Evolutionary conservation across 2,888 invertebrate species (phyloP).

Genomic region (Drosophila mulleri): DNA sequence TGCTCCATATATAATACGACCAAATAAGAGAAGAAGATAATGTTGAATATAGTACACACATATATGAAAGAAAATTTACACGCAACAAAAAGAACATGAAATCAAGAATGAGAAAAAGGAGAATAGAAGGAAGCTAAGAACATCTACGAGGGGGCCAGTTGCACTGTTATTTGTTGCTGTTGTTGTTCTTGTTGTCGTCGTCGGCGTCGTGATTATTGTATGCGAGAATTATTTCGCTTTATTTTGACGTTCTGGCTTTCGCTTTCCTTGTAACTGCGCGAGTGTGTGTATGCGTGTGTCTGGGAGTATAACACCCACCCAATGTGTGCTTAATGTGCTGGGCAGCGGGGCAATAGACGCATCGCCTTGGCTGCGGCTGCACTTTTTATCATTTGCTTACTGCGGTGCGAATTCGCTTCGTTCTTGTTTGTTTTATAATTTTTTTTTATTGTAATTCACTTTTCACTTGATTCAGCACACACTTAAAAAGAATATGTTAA

Average conservation of each 20-base stretch:
- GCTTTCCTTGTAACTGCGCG: not conserved
- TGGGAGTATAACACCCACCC: conserved; percentile 32
- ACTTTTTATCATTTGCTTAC: conserved; percentile 62
- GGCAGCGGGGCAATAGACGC: conserved; percentile 52
- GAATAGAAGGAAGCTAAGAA: not conserved
- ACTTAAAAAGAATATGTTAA: conserved; percentile 62
- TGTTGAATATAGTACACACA: no score
- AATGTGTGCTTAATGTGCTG: conserved; percentile 12
- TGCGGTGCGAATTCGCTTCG: conserved; percentile 17
- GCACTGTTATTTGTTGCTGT: conserved; percentile 21
- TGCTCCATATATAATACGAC: no score
- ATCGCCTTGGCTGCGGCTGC: conserved; percentile 53
- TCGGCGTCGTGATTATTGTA: conserved; percentile 19
- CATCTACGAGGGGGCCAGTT: not conserved
- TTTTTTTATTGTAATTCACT: conserved; percentile 8
- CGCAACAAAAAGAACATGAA: no score
- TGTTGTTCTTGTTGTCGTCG: conserved; percentile 1
- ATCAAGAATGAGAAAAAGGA: not conserved
- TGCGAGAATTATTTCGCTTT: conserved; percentile 10
- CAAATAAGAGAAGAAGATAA: no score
- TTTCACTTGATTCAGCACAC: conserved; percentile 40
- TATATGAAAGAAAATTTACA: no score
- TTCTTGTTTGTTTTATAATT: conserved; percentile 18
- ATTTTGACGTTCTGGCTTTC: conserved; percentile 24
- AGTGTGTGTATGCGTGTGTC: conserved; percentile 8